A percentile compares a stretch with the other conserved stretches of the same genome.
These are phyloP conservation scores for Tribolium madens DNA, from an alignment of 1,140 invertebrate species.

Conservation along the genomic window DNA sequence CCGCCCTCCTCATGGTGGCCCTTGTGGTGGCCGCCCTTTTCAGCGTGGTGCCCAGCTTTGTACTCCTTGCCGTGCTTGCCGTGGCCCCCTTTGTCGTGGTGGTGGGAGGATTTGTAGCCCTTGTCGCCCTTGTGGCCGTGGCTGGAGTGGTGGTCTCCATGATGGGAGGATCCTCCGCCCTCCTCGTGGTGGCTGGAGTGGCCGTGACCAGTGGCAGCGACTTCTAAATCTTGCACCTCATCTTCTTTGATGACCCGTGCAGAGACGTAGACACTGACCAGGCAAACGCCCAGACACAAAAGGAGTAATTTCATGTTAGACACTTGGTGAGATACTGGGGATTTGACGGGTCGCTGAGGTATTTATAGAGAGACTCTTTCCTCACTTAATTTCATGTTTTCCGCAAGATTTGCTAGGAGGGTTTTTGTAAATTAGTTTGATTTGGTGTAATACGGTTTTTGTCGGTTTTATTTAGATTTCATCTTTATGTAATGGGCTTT, in stretches of 20 bases:
- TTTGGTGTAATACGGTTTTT: conserved; percentile 51
- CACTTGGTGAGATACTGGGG: conserved; percentile 51
- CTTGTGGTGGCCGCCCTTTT: conserved; percentile 81
- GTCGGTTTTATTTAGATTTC: conserved; percentile 50
- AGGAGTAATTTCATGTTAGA: conserved; percentile 58
- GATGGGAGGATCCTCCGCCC: conserved; percentile 75
- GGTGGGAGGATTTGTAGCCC: conserved; percentile 75
- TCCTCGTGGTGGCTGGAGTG: conserved; percentile 70
- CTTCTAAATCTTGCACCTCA: conserved; percentile 62
- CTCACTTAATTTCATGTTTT: conserved; percentile 54
- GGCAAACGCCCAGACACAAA: conserved; percentile 56
- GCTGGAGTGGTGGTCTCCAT: conserved; percentile 73
- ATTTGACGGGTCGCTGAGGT: conserved; percentile 7
- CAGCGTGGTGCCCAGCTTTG: conserved; percentile 77
- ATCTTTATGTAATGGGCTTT: conserved; percentile 55
- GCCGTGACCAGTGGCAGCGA: conserved; percentile 69
- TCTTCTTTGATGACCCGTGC: conserved; percentile 52
- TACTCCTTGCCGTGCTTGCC: conserved; percentile 80
- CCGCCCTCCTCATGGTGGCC: conserved; percentile 79
- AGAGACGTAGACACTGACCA: conserved; percentile 49
- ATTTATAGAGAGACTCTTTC: conserved; percentile 61
- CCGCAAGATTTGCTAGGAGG: conserved; percentile 53
- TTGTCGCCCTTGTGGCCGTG: conserved; percentile 77
- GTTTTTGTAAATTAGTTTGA: conserved; percentile 44
- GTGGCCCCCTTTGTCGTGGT: conserved; percentile 77